Evolutionary conservation across 2,888 invertebrate species (phyloP), one percentile per base, ranked within the genome.

Genomic region (Cerastis rubricosa): DNA sequence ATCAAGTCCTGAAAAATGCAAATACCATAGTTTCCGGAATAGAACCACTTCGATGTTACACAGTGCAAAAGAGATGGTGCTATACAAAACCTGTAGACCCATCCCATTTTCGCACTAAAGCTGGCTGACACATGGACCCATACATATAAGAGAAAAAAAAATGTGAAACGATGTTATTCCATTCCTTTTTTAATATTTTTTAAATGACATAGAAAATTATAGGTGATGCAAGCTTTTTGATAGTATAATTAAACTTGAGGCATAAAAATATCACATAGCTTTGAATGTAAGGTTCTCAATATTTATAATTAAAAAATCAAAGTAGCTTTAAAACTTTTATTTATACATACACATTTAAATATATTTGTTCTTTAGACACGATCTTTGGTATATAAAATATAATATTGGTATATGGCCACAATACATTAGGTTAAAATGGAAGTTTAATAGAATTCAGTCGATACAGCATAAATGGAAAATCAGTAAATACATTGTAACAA

Each of bases 341-440:
- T 93, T 93, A 91, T 92, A 91, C 90, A 91, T 89, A 88, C 78
- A 91, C 89, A 92, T 91, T 92, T 92, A 92, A 93, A 94, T 94
- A 94, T 93, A 93, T 90, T 94, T 94, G 94, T 94, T 95, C 94
- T 94, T 93, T 94, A 94, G 92, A 94, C 90, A 91, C 92, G 91
- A 92, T 95, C 95, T 95, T 95, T 95, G 95, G 95, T 94, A 94
- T 94, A 94, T 93, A 95, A 94, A 95, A 94, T 94, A 95, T 94
- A 93, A 92, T 93, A 94, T 92, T 93, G 93, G 92, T 94, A 92
- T 94, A 95, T 94, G 95, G 94, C 94, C 94, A 93, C 93, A 90
- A 87, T 89, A 92, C 85, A 91, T 92, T 90, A 87, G 85, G 86
- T 81, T 91, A 90, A 90, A 91, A 90, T 94, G 94, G 93, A 94